phyloP scores from a whole-genome alignment of 2,113 vertebrate genomes.

The Cinclus mexicanus region DNA sequence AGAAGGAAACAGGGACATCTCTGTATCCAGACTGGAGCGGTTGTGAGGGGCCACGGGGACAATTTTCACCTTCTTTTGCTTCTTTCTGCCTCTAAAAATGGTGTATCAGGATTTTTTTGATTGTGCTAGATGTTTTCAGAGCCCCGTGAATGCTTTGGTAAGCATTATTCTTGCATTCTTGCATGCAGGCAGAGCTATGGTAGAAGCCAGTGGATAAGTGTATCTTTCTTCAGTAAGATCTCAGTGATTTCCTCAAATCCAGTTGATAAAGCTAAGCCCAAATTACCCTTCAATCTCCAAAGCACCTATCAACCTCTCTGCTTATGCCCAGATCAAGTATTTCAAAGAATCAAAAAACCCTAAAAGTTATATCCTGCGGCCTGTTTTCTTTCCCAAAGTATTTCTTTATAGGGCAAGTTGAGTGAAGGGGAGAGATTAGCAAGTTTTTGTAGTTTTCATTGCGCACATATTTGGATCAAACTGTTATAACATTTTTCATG shows the following conservation, averaged over 20 bases:
- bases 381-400: neutral
- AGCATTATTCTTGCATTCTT: neutral
- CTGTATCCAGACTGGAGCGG: neutral
- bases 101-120: neutral
- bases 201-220: neutral
- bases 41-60: neutral
- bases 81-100: neutral
- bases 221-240: neutral
- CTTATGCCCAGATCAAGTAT: neutral
- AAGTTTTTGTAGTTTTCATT: neutral
- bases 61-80: neutral
- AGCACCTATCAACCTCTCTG: neutral
- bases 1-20: neutral
- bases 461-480: neutral
- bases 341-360: neutral
- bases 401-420: neutral
- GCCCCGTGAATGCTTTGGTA: neutral
- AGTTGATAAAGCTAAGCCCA: neutral
- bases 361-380: neutral
- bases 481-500: neutral
- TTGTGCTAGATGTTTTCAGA: neutral
- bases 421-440: neutral
- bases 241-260: neutral
- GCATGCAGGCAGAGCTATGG: accelerated
- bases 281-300: neutral